Base-by-base conservation (phyloP, 2,797 vertebrate genomes). In the Sarcoramphus papa region DNA sequence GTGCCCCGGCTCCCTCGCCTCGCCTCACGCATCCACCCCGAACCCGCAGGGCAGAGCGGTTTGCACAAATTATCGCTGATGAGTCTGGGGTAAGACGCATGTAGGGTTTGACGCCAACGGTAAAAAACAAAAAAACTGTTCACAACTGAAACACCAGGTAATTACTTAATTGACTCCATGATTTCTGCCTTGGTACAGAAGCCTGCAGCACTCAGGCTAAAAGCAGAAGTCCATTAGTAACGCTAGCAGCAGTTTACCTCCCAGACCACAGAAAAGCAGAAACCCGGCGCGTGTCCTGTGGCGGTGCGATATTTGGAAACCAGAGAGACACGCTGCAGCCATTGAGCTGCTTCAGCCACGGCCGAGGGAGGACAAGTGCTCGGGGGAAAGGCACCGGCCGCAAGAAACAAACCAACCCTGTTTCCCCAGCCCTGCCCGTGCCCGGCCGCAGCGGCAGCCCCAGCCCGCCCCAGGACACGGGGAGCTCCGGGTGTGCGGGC, bases 161-260 rank as follows among this genome's bases (percentile, higher is more conserved):
- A 93, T 96, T 93, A 73, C 81, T 63, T 95, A 93, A 95, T 93
- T 91, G 92, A 54, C 28, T 74, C 31, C 14, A 9, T 48, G 65
- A 37, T 77, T 77, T 64, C 80, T 67, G 37, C 48, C 54, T n/a
- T 23, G 45, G 30, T 64, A 53, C 68, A 72, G 80, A 30, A 40
- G 84, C 47, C 68, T 33, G 85, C 74, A 70, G 90, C 81, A 59
- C 88, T 89, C 88, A 30, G 77, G 85, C 85, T 95, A 67, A 94
- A 77, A 93, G 95, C 92, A 74, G 64, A 33, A 57, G 84, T 8
- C 85, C 85, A 91, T 96, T 89, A 95, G 88, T 50, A 45, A 45
- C 5, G 9, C 73, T 18, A 56, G 81, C 88, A 77, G 87, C 51
- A 24, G 50, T 33, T 83, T 15, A 22, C 80, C 56, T 53, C 88